These are phyloP conservation scores for Phylloscopus whistleri DNA, from an alignment of 2,113 vertebrate species.

Conservation along the genomic window DNA sequence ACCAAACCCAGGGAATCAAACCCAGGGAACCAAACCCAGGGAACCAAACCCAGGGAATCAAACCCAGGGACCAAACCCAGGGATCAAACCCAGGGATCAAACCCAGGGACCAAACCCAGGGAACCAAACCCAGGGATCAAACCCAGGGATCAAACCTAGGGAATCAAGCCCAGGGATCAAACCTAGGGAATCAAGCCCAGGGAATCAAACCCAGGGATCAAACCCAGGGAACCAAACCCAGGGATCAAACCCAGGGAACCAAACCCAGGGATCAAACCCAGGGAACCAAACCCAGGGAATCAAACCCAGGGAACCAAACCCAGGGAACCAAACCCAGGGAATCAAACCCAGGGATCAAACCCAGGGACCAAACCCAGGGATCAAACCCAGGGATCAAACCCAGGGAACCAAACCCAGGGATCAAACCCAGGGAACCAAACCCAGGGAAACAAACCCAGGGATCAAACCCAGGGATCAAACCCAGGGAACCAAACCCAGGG, in stretches of 20 bases:
- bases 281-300: not conserved
- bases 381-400: not conserved
- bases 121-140: not conserved
- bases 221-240: not conserved
- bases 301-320: not conserved
- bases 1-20: not conserved
- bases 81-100: not conserved
- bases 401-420: too few species aligned
- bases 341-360: not conserved
- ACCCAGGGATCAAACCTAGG: too few species aligned
- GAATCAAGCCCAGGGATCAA: not conserved
- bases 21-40: too few species aligned
- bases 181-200: not conserved
- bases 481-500: too few species aligned
- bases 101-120: not conserved
- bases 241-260: not conserved
- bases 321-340: too few species aligned
- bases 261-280: too few species aligned
- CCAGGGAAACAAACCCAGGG: not conserved
- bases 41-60: not conserved
- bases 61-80: not conserved
- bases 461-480: too few species aligned
- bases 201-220: not conserved
- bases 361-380: not conserved
- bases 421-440: not conserved